A percentile compares a stretch with the other conserved stretches of the same genome.
Evolutionary conservation across 2,113 vertebrate species (phyloP).

Genomic region (Podarcis raffonei): DNA sequence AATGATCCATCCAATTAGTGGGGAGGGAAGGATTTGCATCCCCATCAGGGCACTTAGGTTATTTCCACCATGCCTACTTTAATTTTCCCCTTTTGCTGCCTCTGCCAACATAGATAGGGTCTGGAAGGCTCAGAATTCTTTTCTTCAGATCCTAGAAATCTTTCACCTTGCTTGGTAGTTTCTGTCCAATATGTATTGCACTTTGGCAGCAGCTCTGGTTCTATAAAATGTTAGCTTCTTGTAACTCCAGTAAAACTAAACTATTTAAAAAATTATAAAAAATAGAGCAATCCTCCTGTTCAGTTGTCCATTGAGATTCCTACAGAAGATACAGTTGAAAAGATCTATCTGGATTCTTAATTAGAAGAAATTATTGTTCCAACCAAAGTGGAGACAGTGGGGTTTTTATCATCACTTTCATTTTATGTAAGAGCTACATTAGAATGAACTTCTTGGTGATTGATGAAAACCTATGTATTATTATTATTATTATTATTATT

Average conservation of each 20-base stretch:
- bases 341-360: slow-evolving; percentile 6
- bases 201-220: neutral
- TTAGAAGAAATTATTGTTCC: neutral
- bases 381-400: neutral
- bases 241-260: neutral
- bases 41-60: too few relatives aligned
- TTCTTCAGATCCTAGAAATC: too few relatives aligned
- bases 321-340: neutral
- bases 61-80: too few relatives aligned
- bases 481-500: too few relatives aligned
- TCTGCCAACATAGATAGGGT: too few relatives aligned
- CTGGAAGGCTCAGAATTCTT: too few relatives aligned
- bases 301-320: neutral
- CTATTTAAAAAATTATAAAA: neutral
- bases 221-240: neutral
- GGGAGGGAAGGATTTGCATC: too few relatives aligned
- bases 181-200: too few relatives aligned
- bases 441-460: neutral
- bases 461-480: too few relatives aligned
- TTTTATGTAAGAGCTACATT: neutral
- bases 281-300: neutral
- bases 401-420: neutral
- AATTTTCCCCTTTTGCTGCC: too few relatives aligned
- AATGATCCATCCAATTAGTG: too few relatives aligned
- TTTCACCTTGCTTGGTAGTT: too few relatives aligned